Evolutionary conservation across 2,113 vertebrate genomes (phyloP).

Genomic region (Zootoca vivipara): DNA sequence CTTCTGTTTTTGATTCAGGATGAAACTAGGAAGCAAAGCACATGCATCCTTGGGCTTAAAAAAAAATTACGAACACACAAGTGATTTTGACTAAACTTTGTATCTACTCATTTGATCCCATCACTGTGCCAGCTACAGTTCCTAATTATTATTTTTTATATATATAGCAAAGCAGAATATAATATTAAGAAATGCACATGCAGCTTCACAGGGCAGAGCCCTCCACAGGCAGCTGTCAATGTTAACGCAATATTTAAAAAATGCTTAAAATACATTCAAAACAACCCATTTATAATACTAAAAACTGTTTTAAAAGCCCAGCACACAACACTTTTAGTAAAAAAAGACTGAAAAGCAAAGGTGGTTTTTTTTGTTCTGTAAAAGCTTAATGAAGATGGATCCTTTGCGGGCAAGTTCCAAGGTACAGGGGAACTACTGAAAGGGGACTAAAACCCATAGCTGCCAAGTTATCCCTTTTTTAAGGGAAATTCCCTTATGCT

Average conservation of each 20-base stretch:
- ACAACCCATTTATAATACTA: not conserved
- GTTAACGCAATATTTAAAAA: not conserved
- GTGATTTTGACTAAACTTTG: constrained; percentile 24
- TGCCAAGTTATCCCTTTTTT: too few relatives aligned
- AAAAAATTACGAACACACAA: not conserved
- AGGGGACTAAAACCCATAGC: not conserved
- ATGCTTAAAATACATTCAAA: not conserved
- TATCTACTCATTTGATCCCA: not conserved
- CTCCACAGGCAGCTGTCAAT: not conserved
- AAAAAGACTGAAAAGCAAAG: not conserved
- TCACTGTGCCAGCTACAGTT: not conserved
- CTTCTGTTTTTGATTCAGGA: constrained; percentile 23
- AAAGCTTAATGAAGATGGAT: not conserved
- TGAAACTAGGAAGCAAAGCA: constrained; percentile 24
- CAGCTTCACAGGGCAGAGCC: not conserved
- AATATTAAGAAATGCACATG: not conserved
- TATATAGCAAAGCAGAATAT: too few relatives aligned
- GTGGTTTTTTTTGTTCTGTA: not conserved
- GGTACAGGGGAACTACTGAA: not conserved
- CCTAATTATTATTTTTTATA: too few relatives aligned
- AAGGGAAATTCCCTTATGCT: too few relatives aligned
- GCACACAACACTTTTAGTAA: not conserved
- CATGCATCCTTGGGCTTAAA: not conserved
- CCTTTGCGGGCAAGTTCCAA: not conserved
- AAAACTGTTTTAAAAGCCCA: not conserved